Evolutionary conservation across 2,113 vertebrate species (phyloP).

Genomic region (Reinhardtius hippoglossoides): DNA sequence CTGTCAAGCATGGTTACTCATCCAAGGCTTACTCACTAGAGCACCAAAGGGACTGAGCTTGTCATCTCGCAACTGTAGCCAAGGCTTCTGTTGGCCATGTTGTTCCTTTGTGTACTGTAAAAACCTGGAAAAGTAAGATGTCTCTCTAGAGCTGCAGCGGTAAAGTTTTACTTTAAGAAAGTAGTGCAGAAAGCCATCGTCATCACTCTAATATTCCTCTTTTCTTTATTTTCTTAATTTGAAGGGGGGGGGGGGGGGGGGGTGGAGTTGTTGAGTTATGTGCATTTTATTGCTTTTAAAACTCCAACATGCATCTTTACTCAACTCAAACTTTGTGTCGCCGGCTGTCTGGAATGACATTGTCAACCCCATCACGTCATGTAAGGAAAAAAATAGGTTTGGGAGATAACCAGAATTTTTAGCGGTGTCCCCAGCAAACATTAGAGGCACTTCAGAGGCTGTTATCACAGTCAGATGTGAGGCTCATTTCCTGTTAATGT

Average conservation of each 20-base stretch:
- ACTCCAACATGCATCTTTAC: too few species aligned
- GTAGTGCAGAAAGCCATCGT: not conserved
- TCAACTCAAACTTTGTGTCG: not conserved
- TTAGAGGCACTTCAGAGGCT: conserved; percentile 37
- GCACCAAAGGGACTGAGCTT: conserved; percentile 20
- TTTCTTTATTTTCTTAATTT: not conserved
- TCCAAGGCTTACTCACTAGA: conserved; percentile 26
- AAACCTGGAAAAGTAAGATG: conserved; percentile 5
- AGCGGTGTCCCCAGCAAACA: conserved; percentile 35
- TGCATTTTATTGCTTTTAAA: too few species aligned
- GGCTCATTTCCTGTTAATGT: conserved; percentile 59
- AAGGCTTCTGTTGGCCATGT: conserved; percentile 10
- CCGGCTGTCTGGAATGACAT: not conserved
- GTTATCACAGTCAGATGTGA: conserved; percentile 55
- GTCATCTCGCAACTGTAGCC: conserved; percentile 9
- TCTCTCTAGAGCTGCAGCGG: conserved; percentile 3
- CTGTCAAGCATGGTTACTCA: conserved; percentile 41
- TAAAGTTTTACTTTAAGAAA: not conserved
- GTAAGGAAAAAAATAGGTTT: conserved; percentile 11
- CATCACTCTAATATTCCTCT: not conserved
- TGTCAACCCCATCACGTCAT: conserved; percentile 1
- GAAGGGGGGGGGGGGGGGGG: not conserved
- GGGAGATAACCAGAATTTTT: conserved; percentile 38
- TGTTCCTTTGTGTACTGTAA: conserved; percentile 14
- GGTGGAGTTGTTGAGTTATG: too few species aligned